Conservation (phyloP, 1,140 invertebrate species). For the Trichomalopsis sarcophagae region DNA sequence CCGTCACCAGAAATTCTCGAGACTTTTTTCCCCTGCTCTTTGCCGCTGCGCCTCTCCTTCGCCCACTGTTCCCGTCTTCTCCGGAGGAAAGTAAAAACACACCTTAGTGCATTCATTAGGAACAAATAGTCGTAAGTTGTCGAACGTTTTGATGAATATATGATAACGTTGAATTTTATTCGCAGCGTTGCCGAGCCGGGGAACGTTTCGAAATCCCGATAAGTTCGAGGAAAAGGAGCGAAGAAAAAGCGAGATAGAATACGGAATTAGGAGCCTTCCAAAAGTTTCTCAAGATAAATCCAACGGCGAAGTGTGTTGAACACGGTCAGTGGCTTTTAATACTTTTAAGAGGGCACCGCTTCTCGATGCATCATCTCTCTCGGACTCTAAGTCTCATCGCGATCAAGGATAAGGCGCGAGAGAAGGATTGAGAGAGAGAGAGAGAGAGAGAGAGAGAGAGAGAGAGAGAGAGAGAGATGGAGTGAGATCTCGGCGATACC, state of each 20-base stretch:
- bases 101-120: background rate
- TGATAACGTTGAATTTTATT: background rate
- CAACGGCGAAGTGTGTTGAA: slow-evolving; percentile 29
- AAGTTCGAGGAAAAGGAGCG: background rate
- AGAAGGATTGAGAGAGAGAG: slow-evolving; percentile 25
- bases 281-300: slow-evolving; percentile 52
- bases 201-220: slow-evolving; percentile 19
- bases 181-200: too few species aligned
- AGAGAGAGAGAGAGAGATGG: background rate
- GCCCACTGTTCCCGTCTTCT: background rate
- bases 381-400: slow-evolving; percentile 34
- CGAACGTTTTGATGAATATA: background rate
- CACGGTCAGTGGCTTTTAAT: slow-evolving; percentile 48
- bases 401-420: slow-evolving; percentile 38
- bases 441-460: slow-evolving; percentile 14
- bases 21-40: slow-evolving; percentile 15
- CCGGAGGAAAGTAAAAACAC: background rate
- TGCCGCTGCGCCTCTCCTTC: background rate
- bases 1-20: slow-evolving; percentile 58
- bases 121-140: too few species aligned
- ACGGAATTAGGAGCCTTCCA: slow-evolving; percentile 35
- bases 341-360: slow-evolving; percentile 48
- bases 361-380: slow-evolving; percentile 61
- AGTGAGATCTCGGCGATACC: slow-evolving; percentile 64
- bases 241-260: slow-evolving; percentile 50